Conservation (phyloP, 2,113 vertebrate genomes). For the Scophthalmus maximus region DNA sequence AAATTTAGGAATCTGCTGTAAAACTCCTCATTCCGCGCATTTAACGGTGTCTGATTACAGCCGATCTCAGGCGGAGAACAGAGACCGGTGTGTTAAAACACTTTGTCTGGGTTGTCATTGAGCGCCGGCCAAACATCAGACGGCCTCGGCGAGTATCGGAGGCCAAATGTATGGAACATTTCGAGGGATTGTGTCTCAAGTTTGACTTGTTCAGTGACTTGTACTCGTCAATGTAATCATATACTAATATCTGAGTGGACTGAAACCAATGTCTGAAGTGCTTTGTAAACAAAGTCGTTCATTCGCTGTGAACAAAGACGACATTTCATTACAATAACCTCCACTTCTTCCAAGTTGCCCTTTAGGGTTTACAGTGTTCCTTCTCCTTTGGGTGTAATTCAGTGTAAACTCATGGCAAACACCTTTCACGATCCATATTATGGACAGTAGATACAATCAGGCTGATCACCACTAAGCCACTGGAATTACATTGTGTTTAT, state of each 20-base stretch:
- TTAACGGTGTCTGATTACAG: conserved; percentile 34
- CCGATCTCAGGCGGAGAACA: conserved; percentile 32
- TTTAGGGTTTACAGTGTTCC: neutral
- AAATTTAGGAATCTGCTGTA: conserved; percentile 50
- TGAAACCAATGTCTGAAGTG: neutral
- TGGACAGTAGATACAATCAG: neutral
- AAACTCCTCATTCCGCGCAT: conserved; percentile 33
- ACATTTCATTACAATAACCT: neutral
- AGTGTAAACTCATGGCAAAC: neutral
- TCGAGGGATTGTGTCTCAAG: neutral
- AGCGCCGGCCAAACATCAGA: conserved; percentile 40
- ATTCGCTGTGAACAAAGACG: neutral
- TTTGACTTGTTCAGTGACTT: neutral
- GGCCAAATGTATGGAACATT: conserved; percentile 22
- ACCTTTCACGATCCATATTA: neutral
- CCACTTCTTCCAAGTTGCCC: neutral
- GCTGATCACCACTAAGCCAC: neutral
- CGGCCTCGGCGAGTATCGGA: neutral
- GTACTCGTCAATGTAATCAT: neutral
- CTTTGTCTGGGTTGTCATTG: conserved; percentile 37
- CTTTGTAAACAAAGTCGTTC: conserved; percentile 23
- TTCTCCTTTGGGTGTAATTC: neutral
- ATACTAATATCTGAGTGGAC: neutral
- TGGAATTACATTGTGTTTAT: neutral
- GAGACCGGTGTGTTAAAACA: conserved; percentile 43